Conservation (phyloP, 1,140 invertebrate genomes). For the Phocides pigmalion region DNA sequence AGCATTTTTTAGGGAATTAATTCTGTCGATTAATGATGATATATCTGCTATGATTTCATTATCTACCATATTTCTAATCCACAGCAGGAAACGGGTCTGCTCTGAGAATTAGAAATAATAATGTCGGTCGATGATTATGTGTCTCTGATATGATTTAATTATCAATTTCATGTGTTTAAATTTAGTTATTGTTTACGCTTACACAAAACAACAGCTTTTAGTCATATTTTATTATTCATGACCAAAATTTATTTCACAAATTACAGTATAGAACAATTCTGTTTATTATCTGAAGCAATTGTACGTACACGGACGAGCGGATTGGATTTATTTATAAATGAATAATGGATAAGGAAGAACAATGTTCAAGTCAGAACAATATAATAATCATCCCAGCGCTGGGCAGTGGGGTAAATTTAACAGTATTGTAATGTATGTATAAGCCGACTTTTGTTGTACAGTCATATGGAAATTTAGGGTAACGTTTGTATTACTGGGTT, state of each 20-base stretch:
- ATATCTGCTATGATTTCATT: too few species aligned
- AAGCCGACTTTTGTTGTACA: background rate
- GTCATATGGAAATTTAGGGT: background rate
- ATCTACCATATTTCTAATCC: too few species aligned
- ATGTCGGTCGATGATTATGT: too few species aligned
- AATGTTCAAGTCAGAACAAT: background rate
- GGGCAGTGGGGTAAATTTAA: background rate
- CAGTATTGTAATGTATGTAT: background rate
- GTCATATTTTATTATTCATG: background rate
- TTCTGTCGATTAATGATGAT: too few species aligned
- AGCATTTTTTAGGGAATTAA: too few species aligned
- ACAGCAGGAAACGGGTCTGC: too few species aligned
- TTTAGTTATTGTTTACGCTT: too few species aligned
- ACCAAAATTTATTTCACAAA: background rate
- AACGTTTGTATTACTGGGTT: background rate
- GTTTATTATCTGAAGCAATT: constrained; percentile 2
- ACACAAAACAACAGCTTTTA: too few species aligned
- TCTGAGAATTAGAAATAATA: too few species aligned
- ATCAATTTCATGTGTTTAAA: too few species aligned
- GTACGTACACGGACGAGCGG: background rate
- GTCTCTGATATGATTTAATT: too few species aligned
- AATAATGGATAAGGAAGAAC: constrained; percentile 4
- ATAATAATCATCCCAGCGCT: background rate
- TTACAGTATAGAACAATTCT: background rate
- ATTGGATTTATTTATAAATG: background rate